Base-by-base conservation (phyloP, 2,797 vertebrate species). In the Enteromius fasciolatus region DNA sequence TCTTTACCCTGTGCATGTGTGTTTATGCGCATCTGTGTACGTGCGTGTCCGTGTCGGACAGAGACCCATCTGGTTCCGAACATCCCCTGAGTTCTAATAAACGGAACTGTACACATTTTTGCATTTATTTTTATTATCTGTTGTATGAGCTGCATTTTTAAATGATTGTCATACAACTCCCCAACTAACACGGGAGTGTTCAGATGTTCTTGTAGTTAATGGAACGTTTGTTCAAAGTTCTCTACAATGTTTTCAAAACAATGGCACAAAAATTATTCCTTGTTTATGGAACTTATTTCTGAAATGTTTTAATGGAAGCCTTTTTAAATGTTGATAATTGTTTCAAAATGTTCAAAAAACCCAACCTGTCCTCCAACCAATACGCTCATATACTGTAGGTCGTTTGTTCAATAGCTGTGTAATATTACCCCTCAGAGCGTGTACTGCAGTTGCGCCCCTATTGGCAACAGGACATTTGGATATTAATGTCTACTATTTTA, bases 101-200 rank as follows among this genome's bases (percentile, higher is more conserved):
- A 76, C 25, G 57, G 25, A 59, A 82, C 73, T 59, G 63, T 82
- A 33, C 48, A 76, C 61, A 76, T 82, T 76, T 82, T 75, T 57
- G 48, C 33, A 57, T 67, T 75, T 66, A 41, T 41, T 64, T 82
- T 67, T 76, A 82, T 46, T n/a, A 18, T 76, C n/a, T 12, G 14
- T 61, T 50, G 33, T 4, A 46, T 54, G 17, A 76, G 36, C 17
- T n/a, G 50, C 11, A 17, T 31, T 36, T 69, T n/a, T 9, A 8
- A 28, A 28, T 41, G 11, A n/a, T 54, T 36, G 20, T 66, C 3
- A 48, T n/a, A 64, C 8, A 28, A 28, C 59, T 61, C 57, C 23
- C 23, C 25, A 63, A 15, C 28, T 28, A 63, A 63, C 25, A 63
- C 14, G 25, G 25, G n/a, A 23, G n/a, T 59, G 54, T 25, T 28